A percentile compares a stretch with the other conserved stretches of the same genome.
Conservation (phyloP, 2,113 vertebrate genomes). For the Pelecanus crispus region DNA sequence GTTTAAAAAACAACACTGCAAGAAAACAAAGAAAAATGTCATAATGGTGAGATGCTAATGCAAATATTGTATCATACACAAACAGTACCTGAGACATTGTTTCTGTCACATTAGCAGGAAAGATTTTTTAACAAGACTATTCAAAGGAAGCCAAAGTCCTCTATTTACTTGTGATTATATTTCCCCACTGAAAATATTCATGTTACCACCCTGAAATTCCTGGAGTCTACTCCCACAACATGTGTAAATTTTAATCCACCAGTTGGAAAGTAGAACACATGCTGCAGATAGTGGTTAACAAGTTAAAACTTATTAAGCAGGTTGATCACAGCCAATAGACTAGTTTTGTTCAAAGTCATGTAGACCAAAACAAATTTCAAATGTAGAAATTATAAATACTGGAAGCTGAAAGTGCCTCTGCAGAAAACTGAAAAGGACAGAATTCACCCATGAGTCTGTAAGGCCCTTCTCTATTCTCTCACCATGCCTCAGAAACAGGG, state of each 20-base stretch:
- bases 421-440: not conserved
- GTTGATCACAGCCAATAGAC: not conserved
- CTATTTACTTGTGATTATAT: not conserved
- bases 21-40: conserved; percentile 17
- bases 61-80: not conserved
- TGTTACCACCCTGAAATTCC: not conserved
- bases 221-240: not conserved
- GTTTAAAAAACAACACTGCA: not conserved
- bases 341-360: not conserved
- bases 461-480: not conserved
- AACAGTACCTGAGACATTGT: not conserved
- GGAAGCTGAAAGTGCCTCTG: not conserved
- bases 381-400: not conserved
- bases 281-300: not conserved
- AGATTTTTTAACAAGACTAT: not conserved
- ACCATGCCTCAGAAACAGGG: not conserved
- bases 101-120: not conserved
- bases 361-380: not conserved
- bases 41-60: not conserved
- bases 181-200: not conserved
- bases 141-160: not conserved
- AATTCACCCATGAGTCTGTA: not conserved
- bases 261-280: not conserved
- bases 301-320: not conserved
- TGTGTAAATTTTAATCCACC: not conserved